These are phyloP conservation scores for Sphenodon punctatus DNA, from an alignment of 2,797 vertebrate genomes.

Conservation along the genomic window DNA sequence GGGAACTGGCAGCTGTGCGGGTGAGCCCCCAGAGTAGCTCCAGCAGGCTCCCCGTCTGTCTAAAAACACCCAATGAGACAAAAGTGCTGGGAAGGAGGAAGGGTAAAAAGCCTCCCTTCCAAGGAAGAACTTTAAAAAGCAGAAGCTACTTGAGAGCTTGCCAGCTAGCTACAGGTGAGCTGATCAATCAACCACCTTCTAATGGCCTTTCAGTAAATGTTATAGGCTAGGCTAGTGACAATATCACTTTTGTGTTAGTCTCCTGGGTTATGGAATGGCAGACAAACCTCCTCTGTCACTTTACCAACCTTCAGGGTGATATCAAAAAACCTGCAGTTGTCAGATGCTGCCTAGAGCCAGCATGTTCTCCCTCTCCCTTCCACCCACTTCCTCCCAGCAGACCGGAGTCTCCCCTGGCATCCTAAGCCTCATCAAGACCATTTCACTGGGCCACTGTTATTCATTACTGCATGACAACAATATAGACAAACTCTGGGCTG, in stretches of 20 bases:
- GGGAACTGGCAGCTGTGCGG: no score
- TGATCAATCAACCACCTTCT: not conserved
- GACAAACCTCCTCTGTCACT: not conserved
- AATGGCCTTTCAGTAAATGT: constrained; percentile 27
- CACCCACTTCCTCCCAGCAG: not conserved
- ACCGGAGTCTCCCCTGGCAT: not conserved
- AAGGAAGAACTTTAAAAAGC: not conserved
- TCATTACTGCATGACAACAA: not conserved
- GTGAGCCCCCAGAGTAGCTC: no score
- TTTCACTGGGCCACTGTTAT: not conserved
- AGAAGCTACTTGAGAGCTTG: not conserved
- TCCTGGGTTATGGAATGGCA: not conserved
- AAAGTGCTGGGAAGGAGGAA: no score
- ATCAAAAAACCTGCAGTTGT: not conserved
- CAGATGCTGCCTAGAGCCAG: not conserved
- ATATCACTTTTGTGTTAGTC: not conserved
- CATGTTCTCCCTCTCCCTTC: not conserved
- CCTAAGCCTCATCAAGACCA: not conserved
- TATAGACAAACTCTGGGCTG: rapidly evolving
- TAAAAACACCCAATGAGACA: no score
- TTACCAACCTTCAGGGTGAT: not conserved
- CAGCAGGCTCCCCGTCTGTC: no score
- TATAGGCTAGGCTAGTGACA: not conserved
- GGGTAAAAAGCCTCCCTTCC: not conserved
- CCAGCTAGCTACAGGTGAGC: not conserved